phyloP scores from a whole-genome alignment of 2,113 vertebrate species.

The Mastomys coucha region DNA sequence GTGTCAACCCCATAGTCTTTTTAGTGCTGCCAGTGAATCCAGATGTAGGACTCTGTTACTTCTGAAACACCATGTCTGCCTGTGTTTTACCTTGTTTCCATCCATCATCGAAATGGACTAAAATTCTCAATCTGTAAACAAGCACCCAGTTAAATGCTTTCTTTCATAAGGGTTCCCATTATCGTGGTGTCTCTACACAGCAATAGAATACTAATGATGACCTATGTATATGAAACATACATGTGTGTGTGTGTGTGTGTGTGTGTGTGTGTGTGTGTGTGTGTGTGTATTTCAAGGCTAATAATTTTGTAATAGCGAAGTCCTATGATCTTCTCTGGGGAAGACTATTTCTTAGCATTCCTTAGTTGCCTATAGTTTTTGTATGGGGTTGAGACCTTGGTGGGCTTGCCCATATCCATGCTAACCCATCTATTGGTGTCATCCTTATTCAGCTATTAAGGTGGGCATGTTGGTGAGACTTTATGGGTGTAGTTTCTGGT shows the following conservation, averaged over 20 bases:
- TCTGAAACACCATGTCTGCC: not conserved
- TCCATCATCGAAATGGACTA: not conserved
- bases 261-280: not conserved
- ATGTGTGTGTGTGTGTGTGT: not conserved
- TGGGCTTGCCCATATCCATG: not conserved
- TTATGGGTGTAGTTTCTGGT: not conserved
- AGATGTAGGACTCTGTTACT: not conserved
- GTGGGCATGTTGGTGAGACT: not conserved
- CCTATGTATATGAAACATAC: not conserved
- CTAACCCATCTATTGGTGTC: not conserved
- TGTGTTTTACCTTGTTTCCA: not conserved
- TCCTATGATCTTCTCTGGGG: not conserved
- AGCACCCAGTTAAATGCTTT: not conserved
- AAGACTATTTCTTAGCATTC: not conserved
- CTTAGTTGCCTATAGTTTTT: not conserved
- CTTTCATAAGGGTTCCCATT: not conserved
- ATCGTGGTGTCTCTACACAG: not conserved
- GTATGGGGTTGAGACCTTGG: not conserved
- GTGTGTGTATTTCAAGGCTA: not conserved
- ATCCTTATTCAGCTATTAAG: not conserved
- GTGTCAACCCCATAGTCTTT: not conserved
- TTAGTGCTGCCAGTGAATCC: not conserved
- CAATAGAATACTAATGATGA: not conserved
- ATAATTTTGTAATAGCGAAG: too few relatives aligned
- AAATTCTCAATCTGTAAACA: not conserved